phyloP scores from a whole-genome alignment of 2,888 invertebrate genomes.

The Acanthosepion lycidas region DNA sequence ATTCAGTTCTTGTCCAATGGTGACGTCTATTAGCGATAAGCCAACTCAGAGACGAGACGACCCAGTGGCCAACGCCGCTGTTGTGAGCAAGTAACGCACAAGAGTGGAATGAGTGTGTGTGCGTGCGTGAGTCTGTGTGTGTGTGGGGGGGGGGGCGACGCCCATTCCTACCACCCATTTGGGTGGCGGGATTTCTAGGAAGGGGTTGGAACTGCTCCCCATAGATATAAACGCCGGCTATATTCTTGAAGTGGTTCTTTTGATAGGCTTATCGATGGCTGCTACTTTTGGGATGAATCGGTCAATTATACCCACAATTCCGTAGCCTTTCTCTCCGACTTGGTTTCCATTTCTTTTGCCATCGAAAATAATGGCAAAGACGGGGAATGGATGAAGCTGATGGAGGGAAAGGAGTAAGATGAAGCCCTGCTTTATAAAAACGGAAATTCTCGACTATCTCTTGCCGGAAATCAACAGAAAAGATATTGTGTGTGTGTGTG shows the following conservation, averaged over 20 bases:
- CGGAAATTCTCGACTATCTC: too few species aligned
- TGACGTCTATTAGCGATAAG: slow-evolving; percentile 33
- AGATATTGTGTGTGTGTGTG: too few species aligned
- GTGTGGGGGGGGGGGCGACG: background rate
- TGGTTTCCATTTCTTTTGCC: background rate
- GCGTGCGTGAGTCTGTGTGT: background rate
- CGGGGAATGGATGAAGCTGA: too few species aligned
- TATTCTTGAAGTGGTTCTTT: slow-evolving; percentile 13
- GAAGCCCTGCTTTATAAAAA: too few species aligned
- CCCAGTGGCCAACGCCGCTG: slow-evolving; percentile 4
- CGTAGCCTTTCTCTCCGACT: background rate
- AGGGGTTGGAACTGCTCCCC: background rate
- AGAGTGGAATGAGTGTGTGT: too few species aligned
- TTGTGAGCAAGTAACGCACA: background rate
- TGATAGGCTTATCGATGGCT: background rate
- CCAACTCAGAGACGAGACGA: background rate
- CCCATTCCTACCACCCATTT: background rate
- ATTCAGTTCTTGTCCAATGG: background rate
- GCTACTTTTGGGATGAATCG: background rate
- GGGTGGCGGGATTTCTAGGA: background rate
- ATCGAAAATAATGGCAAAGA: background rate
- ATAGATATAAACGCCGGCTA: background rate
- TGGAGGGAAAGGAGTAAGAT: too few species aligned
- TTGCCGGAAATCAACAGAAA: too few species aligned
- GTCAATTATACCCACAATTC: background rate